Conservation (phyloP, 1,140 invertebrate genomes). For the Elymnias hypermnestra region DNA sequence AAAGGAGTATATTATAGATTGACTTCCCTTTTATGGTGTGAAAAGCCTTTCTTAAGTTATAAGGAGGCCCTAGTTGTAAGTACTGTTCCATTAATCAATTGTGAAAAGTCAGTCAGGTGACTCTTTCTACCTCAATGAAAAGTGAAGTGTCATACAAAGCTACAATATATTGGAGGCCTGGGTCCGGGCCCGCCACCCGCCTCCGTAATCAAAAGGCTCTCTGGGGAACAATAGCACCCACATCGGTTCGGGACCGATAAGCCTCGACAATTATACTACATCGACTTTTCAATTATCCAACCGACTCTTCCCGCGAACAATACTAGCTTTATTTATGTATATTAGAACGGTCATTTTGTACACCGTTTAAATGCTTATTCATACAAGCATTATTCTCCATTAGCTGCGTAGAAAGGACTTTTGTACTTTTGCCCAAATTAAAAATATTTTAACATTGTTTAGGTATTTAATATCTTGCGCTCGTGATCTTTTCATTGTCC, state of each 20-base stretch:
- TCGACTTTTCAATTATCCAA: slow-evolving; percentile 74
- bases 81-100: slow-evolving; percentile 15
- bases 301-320: slow-evolving; percentile 63
- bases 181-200: slow-evolving; percentile 39
- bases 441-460: slow-evolving; percentile 13
- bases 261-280: slow-evolving; percentile 73
- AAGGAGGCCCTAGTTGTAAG: not conserved
- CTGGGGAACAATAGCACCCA: slow-evolving; percentile 70
- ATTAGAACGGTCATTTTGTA: slow-evolving; percentile 68
- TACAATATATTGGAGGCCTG: slow-evolving; percentile 64
- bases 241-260: slow-evolving; percentile 67
- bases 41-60: not conserved
- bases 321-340: slow-evolving; percentile 69
- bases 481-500: slow-evolving; percentile 2
- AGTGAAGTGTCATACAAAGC: slow-evolving; percentile 67
- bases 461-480: slow-evolving; percentile 5
- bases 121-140: slow-evolving; percentile 57
- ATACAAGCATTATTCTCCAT: slow-evolving; percentile 16
- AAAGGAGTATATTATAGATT: too few relatives aligned
- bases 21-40: not conserved
- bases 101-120: slow-evolving; percentile 27
- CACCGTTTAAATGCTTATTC: slow-evolving; percentile 46
- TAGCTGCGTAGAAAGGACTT: slow-evolving; percentile 5
- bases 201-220: slow-evolving; percentile 68
- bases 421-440: slow-evolving; percentile 5